Percentiles rank a stretch among this genome's conserved stretches.
phyloP scores from a whole-genome alignment of 2,113 vertebrate genomes.

The Melanotaenia duboulayi region DNA sequence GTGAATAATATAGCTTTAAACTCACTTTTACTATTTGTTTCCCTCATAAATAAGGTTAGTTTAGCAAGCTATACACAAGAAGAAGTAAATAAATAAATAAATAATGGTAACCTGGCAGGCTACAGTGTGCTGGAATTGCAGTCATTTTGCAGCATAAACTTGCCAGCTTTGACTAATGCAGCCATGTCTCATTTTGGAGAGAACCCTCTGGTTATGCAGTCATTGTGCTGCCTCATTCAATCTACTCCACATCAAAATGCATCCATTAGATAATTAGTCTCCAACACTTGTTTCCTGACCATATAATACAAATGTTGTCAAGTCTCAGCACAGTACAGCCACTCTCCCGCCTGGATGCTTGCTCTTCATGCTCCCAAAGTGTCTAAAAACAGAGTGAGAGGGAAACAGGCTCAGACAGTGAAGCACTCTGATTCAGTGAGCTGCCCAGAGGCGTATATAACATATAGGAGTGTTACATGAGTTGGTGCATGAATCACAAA shows the following conservation, averaged over 20 bases:
- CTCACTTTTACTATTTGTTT: too few relatives aligned
- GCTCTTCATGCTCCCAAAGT: slow-evolving; percentile 79
- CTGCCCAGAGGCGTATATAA: slow-evolving; percentile 59
- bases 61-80: neutral
- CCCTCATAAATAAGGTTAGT: neutral
- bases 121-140: slow-evolving; percentile 36
- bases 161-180: slow-evolving; percentile 47
- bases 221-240: slow-evolving; percentile 40
- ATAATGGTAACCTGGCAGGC: slow-evolving; percentile 10
- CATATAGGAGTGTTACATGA: slow-evolving; percentile 55
- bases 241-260: slow-evolving; percentile 17
- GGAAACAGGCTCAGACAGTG: slow-evolving; percentile 42
- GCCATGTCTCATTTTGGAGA: slow-evolving; percentile 36
- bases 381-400: slow-evolving; percentile 70
- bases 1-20: too few relatives aligned
- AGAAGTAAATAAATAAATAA: slow-evolving; percentile 18
- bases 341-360: slow-evolving; percentile 76
- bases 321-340: slow-evolving; percentile 59
- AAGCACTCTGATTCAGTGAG: slow-evolving; percentile 45
- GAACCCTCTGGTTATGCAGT: slow-evolving; percentile 56
- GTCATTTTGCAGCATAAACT: neutral
- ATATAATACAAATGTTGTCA: slow-evolving; percentile 25
- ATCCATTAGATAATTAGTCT: slow-evolving; percentile 55
- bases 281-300: slow-evolving; percentile 46
- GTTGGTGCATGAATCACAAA: slow-evolving; percentile 67